Base-by-base conservation (phyloP, 2,888 invertebrate species). In the Tetropium fuscum region DNA sequence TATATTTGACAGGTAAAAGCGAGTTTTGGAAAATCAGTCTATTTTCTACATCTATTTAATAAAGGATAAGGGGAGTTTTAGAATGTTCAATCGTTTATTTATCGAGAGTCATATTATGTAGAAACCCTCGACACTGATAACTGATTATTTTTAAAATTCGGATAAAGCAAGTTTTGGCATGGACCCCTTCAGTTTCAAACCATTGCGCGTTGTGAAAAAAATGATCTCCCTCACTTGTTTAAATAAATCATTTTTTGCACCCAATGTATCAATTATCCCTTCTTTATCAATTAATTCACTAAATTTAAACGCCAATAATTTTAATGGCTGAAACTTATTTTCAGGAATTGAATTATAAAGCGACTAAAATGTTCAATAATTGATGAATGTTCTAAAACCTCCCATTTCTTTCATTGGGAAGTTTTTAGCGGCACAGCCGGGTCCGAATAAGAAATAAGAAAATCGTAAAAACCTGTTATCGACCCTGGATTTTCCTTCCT, bases 391-490 rank as follows among this genome's bases (percentile, higher is more conserved):
- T 59, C 27, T 16, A 45, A 60, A 44, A 57, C 60, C 59, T 64
- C 61, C 57, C 49, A 25, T 43, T 60, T 60, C 54, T 57, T 64
- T 55, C 58, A 51, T 22, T 53, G 34, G 7, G 30, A 62, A 56
- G 57, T 62, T 64, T 64, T 64, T 54, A 45, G 53, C 54, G 45
- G 51, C n/a, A n/a, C 43, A 53, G 32, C 27, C 19, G 48, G 47
- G 65, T 59, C 61, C 58, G 60, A 58, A 58, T 57, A 32, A 58
- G 58, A 56, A 55, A 58, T 58, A 44, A 58, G 63, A 63, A 68
- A 66, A 68, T 68, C 48, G 68, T 63, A 68, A 68, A 66, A 68
- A 68, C 66, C 63, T 57, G 61, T 11, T 66, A 66, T 68, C 63
- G 68, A 68, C 66, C 62, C n/a, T 43, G 32, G 18, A 45, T 55